Percentiles rank a stretch among this genome's conserved stretches.
Evolutionary conservation across 2,113 vertebrate genomes (phyloP).

Genomic region (Illadopsis cleaveri): DNA sequence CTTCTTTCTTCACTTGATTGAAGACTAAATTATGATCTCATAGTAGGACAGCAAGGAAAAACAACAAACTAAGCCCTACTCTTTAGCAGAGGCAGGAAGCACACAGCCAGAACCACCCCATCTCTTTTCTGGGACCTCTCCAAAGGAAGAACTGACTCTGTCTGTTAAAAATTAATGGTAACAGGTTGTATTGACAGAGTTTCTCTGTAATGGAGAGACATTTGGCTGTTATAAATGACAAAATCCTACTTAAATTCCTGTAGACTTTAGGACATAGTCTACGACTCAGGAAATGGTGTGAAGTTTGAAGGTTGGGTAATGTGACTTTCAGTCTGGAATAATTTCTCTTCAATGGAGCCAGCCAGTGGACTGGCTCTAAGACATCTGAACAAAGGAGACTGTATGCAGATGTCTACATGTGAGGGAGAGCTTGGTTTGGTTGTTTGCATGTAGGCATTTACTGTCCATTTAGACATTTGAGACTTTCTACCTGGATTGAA

Average conservation of each 20-base stretch:
- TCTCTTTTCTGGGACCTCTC: background rate
- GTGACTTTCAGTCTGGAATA: background rate
- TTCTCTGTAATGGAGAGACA: background rate
- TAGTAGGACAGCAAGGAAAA: background rate
- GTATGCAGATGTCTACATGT: no score
- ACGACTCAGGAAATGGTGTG: background rate
- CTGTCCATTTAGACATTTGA: background rate
- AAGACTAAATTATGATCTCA: background rate
- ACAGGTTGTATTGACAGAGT: background rate
- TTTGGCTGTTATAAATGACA: background rate
- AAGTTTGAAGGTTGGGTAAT: background rate
- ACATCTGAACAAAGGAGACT: background rate
- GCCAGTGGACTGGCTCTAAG: background rate
- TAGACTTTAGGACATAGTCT: background rate
- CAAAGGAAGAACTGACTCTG: background rate
- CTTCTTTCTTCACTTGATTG: background rate
- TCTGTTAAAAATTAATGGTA: background rate
- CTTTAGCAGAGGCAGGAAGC: background rate
- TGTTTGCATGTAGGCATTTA: background rate
- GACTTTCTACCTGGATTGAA: background rate
- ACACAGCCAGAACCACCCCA: fast-evolving
- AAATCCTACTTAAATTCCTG: background rate
- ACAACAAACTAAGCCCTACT: background rate
- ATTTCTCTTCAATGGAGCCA: background rate
- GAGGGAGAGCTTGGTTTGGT: background rate